Evolutionary conservation across 2,888 invertebrate species (phyloP).

Genomic region (Hecatera dysodea): DNA sequence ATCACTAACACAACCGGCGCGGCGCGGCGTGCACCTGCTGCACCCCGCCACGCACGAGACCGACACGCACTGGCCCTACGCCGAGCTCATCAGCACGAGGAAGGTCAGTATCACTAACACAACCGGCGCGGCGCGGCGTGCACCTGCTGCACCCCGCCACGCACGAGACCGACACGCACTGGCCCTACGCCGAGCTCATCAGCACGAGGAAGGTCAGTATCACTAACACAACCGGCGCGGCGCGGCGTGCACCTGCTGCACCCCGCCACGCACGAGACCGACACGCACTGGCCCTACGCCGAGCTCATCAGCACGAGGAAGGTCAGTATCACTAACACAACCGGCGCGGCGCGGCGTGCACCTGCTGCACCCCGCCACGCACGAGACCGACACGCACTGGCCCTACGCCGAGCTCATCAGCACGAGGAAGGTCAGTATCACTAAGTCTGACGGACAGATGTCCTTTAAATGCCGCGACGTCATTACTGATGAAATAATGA

Average conservation of each 20-base stretch:
- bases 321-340: too few relatives aligned
- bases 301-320: too few relatives aligned
- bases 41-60: constrained; percentile 98
- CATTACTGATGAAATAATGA: too few relatives aligned
- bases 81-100: constrained; percentile 97
- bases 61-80: constrained; percentile 97
- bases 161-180: constrained; percentile 1
- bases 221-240: background rate
- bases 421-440: too few relatives aligned
- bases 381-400: too few relatives aligned
- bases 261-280: constrained; percentile 97
- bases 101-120: background rate
- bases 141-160: constrained; percentile 80
- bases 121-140: background rate
- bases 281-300: constrained; percentile 86
- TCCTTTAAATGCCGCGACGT: too few relatives aligned
- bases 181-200: constrained; percentile 3
- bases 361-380: too few relatives aligned
- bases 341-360: too few relatives aligned
- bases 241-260: constrained; percentile 92
- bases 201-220: background rate
- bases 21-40: constrained; percentile 93
- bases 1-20: background rate
- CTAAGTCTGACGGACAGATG: too few relatives aligned
- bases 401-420: too few relatives aligned